Conservation (phyloP, 1,140 invertebrate species). For the Odontomachus brunneus region DNA sequence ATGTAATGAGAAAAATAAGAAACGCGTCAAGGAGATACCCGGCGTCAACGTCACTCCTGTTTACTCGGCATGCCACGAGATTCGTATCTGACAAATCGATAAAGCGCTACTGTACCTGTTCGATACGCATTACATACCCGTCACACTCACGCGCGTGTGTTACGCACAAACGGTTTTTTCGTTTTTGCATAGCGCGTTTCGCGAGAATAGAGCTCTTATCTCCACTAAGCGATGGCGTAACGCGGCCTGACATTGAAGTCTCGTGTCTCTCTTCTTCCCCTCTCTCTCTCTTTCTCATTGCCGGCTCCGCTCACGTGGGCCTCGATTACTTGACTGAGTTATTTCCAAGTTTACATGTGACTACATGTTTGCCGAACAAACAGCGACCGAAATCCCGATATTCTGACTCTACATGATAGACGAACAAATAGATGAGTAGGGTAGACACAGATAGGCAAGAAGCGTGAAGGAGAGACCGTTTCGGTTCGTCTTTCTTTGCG, state of each 20-base stretch:
- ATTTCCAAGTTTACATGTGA: constrained; percentile 15
- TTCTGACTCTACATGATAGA: background rate
- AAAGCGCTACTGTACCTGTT: background rate
- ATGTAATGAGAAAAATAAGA: constrained; percentile 34
- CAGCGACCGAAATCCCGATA: constrained; percentile 8
- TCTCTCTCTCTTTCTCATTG: constrained; percentile 43
- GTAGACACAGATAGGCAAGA: no score
- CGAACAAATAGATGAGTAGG: no score
- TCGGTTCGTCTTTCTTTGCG: background rate
- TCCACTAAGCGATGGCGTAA: constrained; percentile 32
- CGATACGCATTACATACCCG: background rate
- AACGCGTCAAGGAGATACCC: constrained; percentile 32
- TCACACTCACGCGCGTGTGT: no score
- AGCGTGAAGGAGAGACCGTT: no score
- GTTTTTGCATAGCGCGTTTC: constrained; percentile 2
- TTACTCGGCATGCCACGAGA: constrained; percentile 49
- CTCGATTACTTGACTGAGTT: constrained; percentile 43
- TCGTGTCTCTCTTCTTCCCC: constrained; percentile 39
- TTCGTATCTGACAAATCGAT: constrained; percentile 63
- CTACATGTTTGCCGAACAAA: background rate
- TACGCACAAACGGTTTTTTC: background rate
- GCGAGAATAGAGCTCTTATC: constrained; percentile 42
- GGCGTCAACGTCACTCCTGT: constrained; percentile 48
- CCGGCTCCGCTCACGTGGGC: background rate
- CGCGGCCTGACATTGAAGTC: constrained; percentile 39